Percentiles rank a stretch among this genome's conserved stretches.
Conservation (phyloP, 1,140 invertebrate species). For the Hetaerina americana region DNA sequence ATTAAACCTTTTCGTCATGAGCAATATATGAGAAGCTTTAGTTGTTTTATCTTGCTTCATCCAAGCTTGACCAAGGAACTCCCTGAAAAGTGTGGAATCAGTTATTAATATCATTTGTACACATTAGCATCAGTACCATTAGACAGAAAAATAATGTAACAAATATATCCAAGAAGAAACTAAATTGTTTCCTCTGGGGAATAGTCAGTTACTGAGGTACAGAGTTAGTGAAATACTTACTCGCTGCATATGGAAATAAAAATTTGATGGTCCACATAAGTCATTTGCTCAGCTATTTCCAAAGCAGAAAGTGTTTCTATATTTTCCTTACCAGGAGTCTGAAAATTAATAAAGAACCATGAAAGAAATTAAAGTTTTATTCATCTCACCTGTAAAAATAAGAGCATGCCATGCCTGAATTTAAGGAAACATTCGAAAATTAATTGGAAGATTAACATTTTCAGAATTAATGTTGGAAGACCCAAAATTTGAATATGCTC, state of each 20-base stretch:
- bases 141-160: too few species aligned
- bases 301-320: slow-evolving; percentile 78
- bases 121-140: not conserved
- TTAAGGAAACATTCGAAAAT: not conserved
- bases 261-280: slow-evolving; percentile 86
- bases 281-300: slow-evolving; percentile 90
- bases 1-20: slow-evolving; percentile 87
- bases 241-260: slow-evolving; percentile 81
- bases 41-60: slow-evolving; percentile 77
- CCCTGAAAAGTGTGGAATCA: slow-evolving; percentile 40
- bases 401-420: not conserved
- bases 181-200: not conserved
- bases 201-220: not conserved
- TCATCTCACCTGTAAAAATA: not conserved
- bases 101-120: not conserved
- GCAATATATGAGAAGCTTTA: slow-evolving; percentile 71
- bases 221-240: slow-evolving; percentile 43
- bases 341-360: slow-evolving; percentile 23
- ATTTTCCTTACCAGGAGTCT: slow-evolving; percentile 67
- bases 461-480: too few species aligned
- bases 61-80: slow-evolving; percentile 85
- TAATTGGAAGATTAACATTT: slow-evolving; percentile 2
- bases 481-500: too few species aligned
- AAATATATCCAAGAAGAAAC: slow-evolving; percentile 2
- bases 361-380: not conserved